Base-by-base conservation (phyloP, 2,888 invertebrate genomes). In the Harpalus rufipes region DNA sequence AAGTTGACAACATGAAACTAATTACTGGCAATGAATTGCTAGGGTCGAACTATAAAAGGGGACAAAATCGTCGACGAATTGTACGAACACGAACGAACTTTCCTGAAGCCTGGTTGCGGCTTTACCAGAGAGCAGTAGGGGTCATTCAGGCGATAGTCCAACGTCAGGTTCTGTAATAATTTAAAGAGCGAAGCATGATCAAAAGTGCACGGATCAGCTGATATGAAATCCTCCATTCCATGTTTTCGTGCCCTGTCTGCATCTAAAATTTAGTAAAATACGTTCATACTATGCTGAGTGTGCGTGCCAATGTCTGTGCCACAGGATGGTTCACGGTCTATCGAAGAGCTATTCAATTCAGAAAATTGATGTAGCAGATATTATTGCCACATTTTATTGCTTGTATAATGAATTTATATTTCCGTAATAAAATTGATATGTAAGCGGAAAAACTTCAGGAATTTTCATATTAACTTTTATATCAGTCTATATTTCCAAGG, bases 211-310 rank as follows among this genome's bases (percentile, higher is more conserved):
- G 99, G 99, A 92, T 99, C 99, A n/a, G 99, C 98, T 89, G 98
- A 97, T 88, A 99, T 99, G 91, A 97, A 99, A 92, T 99, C 99
- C 90, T 99, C 99, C 97, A 99, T 98, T 68, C 99, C 99, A 90
- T 99, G 99, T 91, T 99, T 99, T 85, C 97, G 94, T 51, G 99
- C 99, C 90, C 98, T 95, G 90, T 98, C 98, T 74, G 97, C 96
- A 92, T 97, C 97, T 96, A 90, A 39, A 91, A 90, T 59, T 87
- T 87, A 85, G 81, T 86, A 44, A 74, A 74, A 44, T 18, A 18
- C 72, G 21, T 74, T 74, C 56, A 78, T 44, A 51, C 56, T n/a
- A 76, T 56, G 25, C 21, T 56, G 78, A 56, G 39, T 32, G 59
- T 59, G 78, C 39, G 78, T 32, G 78, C 59, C 78, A 78, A 56